Evolutionary conservation across 2,888 invertebrate genomes (phyloP), one percentile per base, ranked within the genome.

Genomic region (Sesamia inferens): DNA sequence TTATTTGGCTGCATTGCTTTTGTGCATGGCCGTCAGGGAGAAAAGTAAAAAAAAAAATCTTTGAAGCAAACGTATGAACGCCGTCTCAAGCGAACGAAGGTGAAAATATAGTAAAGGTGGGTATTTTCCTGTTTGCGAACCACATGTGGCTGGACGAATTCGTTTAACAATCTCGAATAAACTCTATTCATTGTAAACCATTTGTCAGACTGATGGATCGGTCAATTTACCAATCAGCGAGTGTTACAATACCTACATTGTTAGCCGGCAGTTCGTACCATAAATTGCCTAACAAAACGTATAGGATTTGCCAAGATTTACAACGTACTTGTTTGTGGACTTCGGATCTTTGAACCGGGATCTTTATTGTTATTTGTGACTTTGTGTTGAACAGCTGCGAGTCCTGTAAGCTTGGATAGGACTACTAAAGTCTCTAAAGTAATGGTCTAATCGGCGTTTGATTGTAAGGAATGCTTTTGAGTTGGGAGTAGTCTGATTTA

Each of bases 181-280:
- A 76, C 57, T 76, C 61, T 55, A 71, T 80, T 83, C 81, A 80
- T 76, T 83, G 76, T 76, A 51, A 63, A 71, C 81, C 68, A 73
- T 82, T 82, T 83, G 72, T 76, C 72, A 70, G 72, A 6, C 70
- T 82, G 84, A 82, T 80, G 68, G 84, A 82, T 68, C 59, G 82
- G 81, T 83, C 76, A 82, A 82, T 82, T 82, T 82, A 83, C 62
- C 84, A 82, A 82, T 82, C 82, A 83, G 66, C 24, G 77, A 76
- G 81, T 82, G 71, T 83, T 76, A 83, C 63, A 80, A 76, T 76
- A 80, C 31, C 54, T 58, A 68, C 65, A 63, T 76, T 71, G 72
- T 76, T 64, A 51, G 77, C 61, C 47, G 16, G 62, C 19, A 71
- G 59, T 70, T 79, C 55, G 64, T 69, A 44, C 69, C 65, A 75